phyloP scores from a whole-genome alignment of 2,888 invertebrate species.

The Andrena flavipes region DNA sequence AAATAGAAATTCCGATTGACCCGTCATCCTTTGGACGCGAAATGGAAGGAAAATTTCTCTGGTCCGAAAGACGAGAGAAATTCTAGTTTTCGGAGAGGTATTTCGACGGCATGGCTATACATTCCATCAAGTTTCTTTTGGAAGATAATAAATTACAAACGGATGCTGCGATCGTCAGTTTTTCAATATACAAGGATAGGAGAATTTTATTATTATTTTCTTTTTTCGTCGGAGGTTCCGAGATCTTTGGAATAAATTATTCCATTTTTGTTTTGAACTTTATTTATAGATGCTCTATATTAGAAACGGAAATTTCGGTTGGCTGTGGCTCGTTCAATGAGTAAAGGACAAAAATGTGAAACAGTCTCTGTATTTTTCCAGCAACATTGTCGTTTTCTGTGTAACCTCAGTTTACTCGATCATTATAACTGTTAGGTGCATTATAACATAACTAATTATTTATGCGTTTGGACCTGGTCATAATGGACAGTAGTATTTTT shows the following conservation, averaged over 20 bases:
- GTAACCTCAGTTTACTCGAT: too few species aligned
- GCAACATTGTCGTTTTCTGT: too few species aligned
- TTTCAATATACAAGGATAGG: background rate
- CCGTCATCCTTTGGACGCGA: background rate
- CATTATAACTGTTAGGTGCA: too few species aligned
- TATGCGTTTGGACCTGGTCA: too few species aligned
- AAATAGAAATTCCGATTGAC: slow-evolving; percentile 25
- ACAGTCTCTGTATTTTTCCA: too few species aligned
- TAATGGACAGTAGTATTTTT: too few species aligned
- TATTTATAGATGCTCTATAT: background rate
- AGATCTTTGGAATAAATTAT: background rate
- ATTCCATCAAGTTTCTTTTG: too few species aligned
- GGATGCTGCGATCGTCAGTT: too few species aligned
- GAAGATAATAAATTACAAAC: too few species aligned
- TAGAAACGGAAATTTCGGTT: background rate
- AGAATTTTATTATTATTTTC: slow-evolving; percentile 2
- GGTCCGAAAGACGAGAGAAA: background rate
- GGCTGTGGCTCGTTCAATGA: too few species aligned
- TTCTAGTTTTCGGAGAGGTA: background rate
- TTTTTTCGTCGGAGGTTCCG: background rate
- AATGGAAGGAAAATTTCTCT: background rate
- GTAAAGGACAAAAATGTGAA: too few species aligned
- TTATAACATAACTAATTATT: too few species aligned
- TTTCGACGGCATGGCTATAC: background rate
- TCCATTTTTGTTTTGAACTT: background rate